These are phyloP conservation scores for Troides helena DNA, from an alignment of 2,888 invertebrate species.

Conservation along the genomic window DNA sequence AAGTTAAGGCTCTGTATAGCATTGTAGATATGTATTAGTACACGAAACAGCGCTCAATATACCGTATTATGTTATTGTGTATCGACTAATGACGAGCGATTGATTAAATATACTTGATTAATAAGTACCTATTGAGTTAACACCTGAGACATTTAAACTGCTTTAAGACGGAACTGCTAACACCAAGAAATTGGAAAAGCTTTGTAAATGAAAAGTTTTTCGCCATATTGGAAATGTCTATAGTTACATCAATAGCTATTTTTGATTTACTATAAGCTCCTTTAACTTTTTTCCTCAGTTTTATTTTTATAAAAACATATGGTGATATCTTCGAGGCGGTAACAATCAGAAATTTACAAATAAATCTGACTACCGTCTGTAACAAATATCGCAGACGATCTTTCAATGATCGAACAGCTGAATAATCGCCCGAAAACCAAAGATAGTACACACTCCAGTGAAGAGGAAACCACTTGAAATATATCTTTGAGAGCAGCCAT, in stretches of 20 bases:
- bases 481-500: slow-evolving; percentile 23
- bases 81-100: too few species aligned
- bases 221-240: too few species aligned
- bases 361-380: slow-evolving; percentile 16
- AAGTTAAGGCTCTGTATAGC: too few species aligned
- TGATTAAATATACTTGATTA: neutral
- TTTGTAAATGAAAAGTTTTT: too few species aligned
- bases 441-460: slow-evolving; percentile 19
- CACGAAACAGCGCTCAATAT: too few species aligned
- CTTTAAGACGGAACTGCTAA: neutral
- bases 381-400: slow-evolving; percentile 16
- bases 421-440: slow-evolving; percentile 17
- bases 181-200: neutral
- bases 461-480: slow-evolving; percentile 24
- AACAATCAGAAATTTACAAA: neutral
- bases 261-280: too few species aligned
- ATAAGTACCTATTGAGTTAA: neutral
- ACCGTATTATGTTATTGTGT: too few species aligned
- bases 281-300: too few species aligned
- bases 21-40: too few species aligned
- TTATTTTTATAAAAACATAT: too few species aligned
- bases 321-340: too few species aligned
- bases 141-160: neutral
- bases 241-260: too few species aligned
- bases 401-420: slow-evolving; percentile 19